These are phyloP conservation scores for Neoseiulus cucumeris DNA, from an alignment of 1,140 invertebrate species.

Conservation along the genomic window DNA sequence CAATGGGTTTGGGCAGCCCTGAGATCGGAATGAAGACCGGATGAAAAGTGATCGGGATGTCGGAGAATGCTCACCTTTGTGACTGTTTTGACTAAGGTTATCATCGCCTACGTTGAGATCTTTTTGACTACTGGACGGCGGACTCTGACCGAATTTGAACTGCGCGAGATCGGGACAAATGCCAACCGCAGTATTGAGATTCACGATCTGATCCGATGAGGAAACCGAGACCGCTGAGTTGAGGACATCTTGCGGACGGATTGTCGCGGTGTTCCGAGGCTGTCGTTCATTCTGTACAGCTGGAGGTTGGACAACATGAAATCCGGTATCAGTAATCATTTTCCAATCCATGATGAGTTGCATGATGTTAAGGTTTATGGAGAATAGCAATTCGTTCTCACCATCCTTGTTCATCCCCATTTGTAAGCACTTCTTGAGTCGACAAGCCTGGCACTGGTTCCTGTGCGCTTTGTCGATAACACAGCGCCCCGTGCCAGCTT, in stretches of 20 bases:
- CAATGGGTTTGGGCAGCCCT: no score
- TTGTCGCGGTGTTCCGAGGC: conserved; percentile 94
- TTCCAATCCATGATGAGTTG: neutral
- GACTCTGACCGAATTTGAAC: conserved; percentile 23
- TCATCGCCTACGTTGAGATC: neutral
- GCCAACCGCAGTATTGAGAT: neutral
- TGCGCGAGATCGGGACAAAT: neutral
- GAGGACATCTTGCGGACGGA: conserved; percentile 66
- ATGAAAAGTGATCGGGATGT: no score
- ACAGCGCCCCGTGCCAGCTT: conserved; percentile 82
- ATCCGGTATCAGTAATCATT: neutral
- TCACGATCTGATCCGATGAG: conserved; percentile 9
- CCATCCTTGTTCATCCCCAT: conserved; percentile 99
- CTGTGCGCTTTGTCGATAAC: conserved; percentile 94
- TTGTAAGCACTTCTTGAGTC: conserved; percentile 87
- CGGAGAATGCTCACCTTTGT: no score
- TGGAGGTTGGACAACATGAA: conserved; percentile 28
- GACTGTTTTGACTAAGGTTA: conserved; percentile 1
- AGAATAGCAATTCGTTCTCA: no score
- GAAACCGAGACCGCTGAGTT: conserved; percentile 30
- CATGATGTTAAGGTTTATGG: neutral
- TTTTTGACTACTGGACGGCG: conserved; percentile 19
- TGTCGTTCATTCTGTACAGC: conserved; percentile 98
- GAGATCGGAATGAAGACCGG: no score
- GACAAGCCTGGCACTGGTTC: conserved; percentile 93